These are phyloP conservation scores for Lontra canadensis DNA, from an alignment of 2,113 vertebrate genomes.

Conservation along the genomic window DNA sequence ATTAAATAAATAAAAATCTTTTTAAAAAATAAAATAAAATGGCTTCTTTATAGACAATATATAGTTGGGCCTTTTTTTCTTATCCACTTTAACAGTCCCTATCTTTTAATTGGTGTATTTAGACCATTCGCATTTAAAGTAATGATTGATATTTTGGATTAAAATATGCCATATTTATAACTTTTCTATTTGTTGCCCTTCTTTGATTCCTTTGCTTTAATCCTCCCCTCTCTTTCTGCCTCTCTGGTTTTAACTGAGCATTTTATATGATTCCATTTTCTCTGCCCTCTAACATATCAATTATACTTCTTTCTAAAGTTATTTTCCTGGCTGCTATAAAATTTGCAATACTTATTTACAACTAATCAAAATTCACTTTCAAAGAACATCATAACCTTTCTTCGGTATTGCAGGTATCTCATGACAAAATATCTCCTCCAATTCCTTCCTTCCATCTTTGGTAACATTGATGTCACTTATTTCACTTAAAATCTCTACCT, in stretches of 20 bases:
- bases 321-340: neutral
- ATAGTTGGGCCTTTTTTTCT: neutral
- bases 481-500: neutral
- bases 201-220: neutral
- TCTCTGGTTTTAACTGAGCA: neutral
- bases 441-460: neutral
- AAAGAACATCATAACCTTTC: neutral
- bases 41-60: neutral
- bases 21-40: neutral
- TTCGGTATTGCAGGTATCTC: neutral
- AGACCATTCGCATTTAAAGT: slow-evolving; percentile 25
- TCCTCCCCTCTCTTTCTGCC: neutral
- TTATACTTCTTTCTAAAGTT: neutral
- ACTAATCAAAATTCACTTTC: neutral
- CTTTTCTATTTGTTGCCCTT: neutral
- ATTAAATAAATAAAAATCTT: too few species aligned
- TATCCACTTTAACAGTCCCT: neutral
- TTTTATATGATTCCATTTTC: neutral
- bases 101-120: neutral
- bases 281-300: neutral
- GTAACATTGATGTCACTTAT: neutral
- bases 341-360: neutral
- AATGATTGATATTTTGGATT: neutral
- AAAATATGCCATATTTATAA: slow-evolving; percentile 8
- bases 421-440: neutral